These are phyloP conservation scores for Serranochromis macrocephalus DNA, from an alignment of 2,113 vertebrate species.

Conservation along the genomic window DNA sequence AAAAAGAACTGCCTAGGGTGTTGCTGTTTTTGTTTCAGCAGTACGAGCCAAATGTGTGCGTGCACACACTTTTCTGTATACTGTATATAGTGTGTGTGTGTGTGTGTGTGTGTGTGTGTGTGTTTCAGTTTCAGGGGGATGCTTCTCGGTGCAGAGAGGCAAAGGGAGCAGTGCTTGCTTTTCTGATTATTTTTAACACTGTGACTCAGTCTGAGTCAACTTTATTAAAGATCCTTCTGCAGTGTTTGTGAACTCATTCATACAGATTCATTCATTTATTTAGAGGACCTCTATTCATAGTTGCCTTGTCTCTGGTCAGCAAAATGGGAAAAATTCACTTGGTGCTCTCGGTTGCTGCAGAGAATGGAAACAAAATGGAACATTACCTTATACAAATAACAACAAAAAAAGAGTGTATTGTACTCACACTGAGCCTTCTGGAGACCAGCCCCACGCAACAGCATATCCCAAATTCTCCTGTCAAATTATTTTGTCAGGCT, in stretches of 20 bases:
- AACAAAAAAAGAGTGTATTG: neutral
- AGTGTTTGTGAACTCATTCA: constrained; percentile 36
- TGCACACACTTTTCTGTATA: neutral
- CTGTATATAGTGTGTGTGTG: neutral
- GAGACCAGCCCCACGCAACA: neutral
- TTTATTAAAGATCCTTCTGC: constrained; percentile 34
- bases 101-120: neutral
- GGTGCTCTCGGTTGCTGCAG: neutral
- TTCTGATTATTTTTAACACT: constrained; percentile 48
- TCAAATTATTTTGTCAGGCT: constrained; percentile 5
- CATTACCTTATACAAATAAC: neutral
- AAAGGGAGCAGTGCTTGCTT: constrained; percentile 10
- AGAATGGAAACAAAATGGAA: neutral
- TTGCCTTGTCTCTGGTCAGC: neutral
- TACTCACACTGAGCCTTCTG: neutral
- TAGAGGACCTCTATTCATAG: neutral
- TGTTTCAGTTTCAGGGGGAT: neutral
- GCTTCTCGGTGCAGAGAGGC: neutral
- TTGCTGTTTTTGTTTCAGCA: neutral
- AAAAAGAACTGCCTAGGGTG: neutral
- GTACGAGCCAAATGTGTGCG: neutral
- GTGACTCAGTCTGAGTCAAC: constrained; percentile 54
- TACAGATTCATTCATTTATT: constrained; percentile 13
- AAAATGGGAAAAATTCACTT: neutral
- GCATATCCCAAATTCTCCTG: neutral